Evolutionary conservation across 2,888 invertebrate genomes (phyloP).

Genomic region (Dasypolia templi): DNA sequence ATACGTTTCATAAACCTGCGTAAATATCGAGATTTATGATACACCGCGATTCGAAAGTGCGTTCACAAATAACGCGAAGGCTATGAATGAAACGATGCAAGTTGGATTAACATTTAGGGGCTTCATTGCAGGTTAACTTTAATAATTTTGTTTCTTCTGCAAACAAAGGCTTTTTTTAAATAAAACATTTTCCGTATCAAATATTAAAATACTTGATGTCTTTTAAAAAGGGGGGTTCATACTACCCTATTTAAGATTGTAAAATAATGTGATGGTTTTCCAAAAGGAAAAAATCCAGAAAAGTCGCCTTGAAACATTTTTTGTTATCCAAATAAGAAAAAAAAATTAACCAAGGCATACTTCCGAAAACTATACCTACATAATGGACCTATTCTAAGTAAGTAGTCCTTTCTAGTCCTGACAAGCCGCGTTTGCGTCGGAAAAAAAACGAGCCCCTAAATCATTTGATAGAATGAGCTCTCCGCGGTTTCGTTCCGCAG

Average conservation of each 20-base stretch:
- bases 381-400: constrained; percentile 17
- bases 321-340: neutral
- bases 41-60: constrained; percentile 64
- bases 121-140: constrained; percentile 2
- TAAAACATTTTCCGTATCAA: neutral
- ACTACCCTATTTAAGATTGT: neutral
- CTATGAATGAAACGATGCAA: constrained; percentile 51
- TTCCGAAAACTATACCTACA: constrained; percentile 30
- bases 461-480: constrained; percentile 46
- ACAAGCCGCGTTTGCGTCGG: constrained; percentile 29
- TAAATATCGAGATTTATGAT: constrained; percentile 55
- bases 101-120: constrained; percentile 18
- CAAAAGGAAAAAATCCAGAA: neutral
- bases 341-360: neutral
- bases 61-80: constrained; percentile 60
- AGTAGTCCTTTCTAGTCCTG: constrained; percentile 37
- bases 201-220: no score
- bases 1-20: constrained; percentile 63
- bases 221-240: neutral
- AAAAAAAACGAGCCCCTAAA: constrained; percentile 42
- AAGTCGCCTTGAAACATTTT: neutral
- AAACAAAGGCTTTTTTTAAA: neutral
- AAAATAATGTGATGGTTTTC: neutral
- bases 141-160: neutral
- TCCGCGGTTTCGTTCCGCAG: constrained; percentile 55